Evolutionary conservation across 2,888 invertebrate genomes (phyloP), one percentile per base, ranked within the genome.

Genomic region (Zeuzera pyrina): DNA sequence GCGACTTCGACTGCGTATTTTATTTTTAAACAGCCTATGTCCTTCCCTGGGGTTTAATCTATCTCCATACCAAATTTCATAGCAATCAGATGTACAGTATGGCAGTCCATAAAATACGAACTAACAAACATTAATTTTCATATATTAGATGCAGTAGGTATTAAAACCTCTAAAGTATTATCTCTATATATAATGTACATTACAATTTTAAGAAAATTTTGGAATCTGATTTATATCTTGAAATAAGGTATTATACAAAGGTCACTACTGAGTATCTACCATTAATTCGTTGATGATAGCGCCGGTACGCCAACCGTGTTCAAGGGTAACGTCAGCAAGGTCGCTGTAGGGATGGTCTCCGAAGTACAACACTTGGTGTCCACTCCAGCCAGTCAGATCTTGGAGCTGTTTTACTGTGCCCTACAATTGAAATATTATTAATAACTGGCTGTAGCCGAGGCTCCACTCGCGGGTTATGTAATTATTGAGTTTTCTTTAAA

Each of bases 271-370:
- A 15, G n/a, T 32, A 57, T 81, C 72, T 67, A 96, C 96, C 50
- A 92, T 91, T 24, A 98, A 78, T 74, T 98, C 98, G 48, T 92
- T 94, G 43, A 98, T 97, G 42, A 98, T 97, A 21, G 98, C 98
- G 1, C 97, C 98, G 2, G 98, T 98, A 47, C 97, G 88, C 98
- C 98, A 98, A 30, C 97, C 97, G 71, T 97, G 96, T 61, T 96
- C 93, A 19, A 97, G 77, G 1, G 97, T 97, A 22, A 97, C 95
- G 83, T 98, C 97, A 5, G 97, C 98, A 35, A 98, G 86, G 79
- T 98, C 98, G 56, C 91, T 95, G 79, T 97, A 98, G 0, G 98
- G 97, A 81, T 98, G 98, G 81, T 98, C 98, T 0, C 98, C 98
- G 76, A 98, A 98, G 74, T 98, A 98, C 12, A 98, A 76, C 24